Evolutionary conservation across 2,888 invertebrate species (phyloP).

Genomic region (Sphecodes monilicornis): DNA sequence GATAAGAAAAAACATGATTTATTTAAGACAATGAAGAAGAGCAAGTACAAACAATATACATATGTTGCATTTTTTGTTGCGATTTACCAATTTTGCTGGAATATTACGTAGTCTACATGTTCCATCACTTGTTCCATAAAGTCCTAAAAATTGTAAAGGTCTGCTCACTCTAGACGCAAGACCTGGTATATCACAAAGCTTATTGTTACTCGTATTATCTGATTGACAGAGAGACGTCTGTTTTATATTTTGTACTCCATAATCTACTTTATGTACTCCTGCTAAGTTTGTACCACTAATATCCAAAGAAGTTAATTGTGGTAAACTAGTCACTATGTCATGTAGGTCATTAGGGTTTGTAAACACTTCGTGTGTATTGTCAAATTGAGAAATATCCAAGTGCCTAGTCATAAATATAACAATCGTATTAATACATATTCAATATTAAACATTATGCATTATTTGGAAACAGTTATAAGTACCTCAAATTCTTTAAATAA

Average conservation of each 20-base stretch:
- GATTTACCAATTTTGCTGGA: conserved; percentile 92
- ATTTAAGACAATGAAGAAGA: not conserved
- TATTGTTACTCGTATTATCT: conserved; percentile 53
- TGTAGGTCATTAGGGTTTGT: conserved; percentile 91
- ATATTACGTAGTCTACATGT: conserved; percentile 96
- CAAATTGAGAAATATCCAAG: conserved; percentile 93
- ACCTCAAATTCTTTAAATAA: conserved; percentile 85
- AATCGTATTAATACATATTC: conserved; percentile 1
- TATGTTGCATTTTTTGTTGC: not conserved
- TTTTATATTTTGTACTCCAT: conserved; percentile 87
- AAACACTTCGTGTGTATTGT: conserved; percentile 90
- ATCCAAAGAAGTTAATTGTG: conserved; percentile 92
- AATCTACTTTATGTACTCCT: conserved; percentile 91
- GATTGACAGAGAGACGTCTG: conserved; percentile 76
- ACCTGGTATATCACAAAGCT: conserved; percentile 93
- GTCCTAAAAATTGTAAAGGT: conserved; percentile 95
- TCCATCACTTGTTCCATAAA: conserved; percentile 95
- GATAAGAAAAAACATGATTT: conserved; percentile 21
- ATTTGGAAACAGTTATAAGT: conserved; percentile 42
- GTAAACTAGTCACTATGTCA: conserved; percentile 90
- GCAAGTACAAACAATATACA: not conserved
- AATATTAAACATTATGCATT: not conserved
- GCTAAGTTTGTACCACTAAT: conserved; percentile 98
- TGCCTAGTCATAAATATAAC: conserved; percentile 85
- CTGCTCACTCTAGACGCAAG: conserved; percentile 90